Evolutionary conservation across 2,888 invertebrate species (phyloP).

Genomic region (Poecilobothrus nobilitatus): DNA sequence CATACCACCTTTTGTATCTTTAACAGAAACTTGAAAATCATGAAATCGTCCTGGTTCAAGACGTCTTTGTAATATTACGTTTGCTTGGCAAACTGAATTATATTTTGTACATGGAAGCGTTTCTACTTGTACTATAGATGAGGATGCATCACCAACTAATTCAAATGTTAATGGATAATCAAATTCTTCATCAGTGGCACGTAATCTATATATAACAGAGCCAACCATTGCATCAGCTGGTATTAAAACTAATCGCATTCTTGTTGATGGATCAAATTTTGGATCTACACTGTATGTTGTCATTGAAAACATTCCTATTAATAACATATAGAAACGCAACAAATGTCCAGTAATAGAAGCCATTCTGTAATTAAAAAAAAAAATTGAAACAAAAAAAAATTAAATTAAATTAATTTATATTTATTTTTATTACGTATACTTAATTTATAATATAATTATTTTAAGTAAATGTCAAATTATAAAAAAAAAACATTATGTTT

Average conservation of each 20-base stretch:
- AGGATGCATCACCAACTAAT: slow-evolving; percentile 65
- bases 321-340: not conserved
- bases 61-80: slow-evolving; percentile 67
- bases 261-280: slow-evolving; percentile 73
- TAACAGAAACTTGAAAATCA: slow-evolving; percentile 65
- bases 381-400: no score
- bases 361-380: slow-evolving; percentile 1
- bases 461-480: no score
- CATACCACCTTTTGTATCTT: slow-evolving; percentile 69
- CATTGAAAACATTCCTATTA: slow-evolving; percentile 7
- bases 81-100: slow-evolving; percentile 83
- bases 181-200: slow-evolving; percentile 79
- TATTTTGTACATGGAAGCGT: slow-evolving; percentile 76
- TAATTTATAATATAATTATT: no score
- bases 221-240: slow-evolving; percentile 77
- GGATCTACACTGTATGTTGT: slow-evolving; percentile 53
- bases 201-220: slow-evolving; percentile 76
- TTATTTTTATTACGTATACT: no score
- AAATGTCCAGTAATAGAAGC: slow-evolving; percentile 5
- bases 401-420: not conserved
- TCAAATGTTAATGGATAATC: slow-evolving; percentile 80
- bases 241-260: slow-evolving; percentile 72
- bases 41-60: slow-evolving; percentile 75
- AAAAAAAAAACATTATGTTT: no score
- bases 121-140: slow-evolving; percentile 68